Evolutionary conservation across 1,140 invertebrate genomes (phyloP), one percentile per base, ranked within the genome.

Genomic region (Hypothenemus hampei): DNA sequence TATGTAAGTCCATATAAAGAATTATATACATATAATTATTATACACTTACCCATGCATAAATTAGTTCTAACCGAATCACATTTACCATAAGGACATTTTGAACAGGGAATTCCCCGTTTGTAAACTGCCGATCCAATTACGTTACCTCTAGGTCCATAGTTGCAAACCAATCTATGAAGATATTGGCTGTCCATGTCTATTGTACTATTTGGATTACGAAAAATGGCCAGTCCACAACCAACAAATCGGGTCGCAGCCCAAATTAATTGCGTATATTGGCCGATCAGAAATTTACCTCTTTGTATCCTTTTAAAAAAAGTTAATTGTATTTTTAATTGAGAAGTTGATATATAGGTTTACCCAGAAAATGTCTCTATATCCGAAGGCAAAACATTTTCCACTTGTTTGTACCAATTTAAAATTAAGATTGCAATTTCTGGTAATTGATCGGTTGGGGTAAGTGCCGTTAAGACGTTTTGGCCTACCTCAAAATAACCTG

Each of bases 221-320:
- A 73, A 75, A 33, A 45, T 39, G 6, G 73, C 64, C 44, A 71
- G 74, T 2, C 77, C 78, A 60, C 79, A 81, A 6, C 79, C 79
- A 29, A 81, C 71, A 56, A 67, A 53, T 41, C 65, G 68, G 0
- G 76, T 75, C n/a, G 73, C 69, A n/a, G 73, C 77, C 78, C 78
- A 80, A 13, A 75, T 62, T 43, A 80, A 66, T 63, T 79, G 77
- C 0, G 76, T 78, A 63, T 78, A 80, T 54, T 78, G 76, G 41
- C 76, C 72, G 37, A 61, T 57, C 8, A 56, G 20, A 26, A 20
- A 46, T 44, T 49, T 43, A 22, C 59, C 53, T 52, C 53, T 47
- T 45, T 53, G 20, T 31, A 57, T 44, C 19, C 59, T 60, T 40
- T 54, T 6, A 37, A 6, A 37, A 37, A n/a, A 11, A 43, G 10